Percentiles rank a stretch among this genome's conserved stretches.
Evolutionary conservation across 1,140 invertebrate species (phyloP).

Genomic region (Campodea augens): DNA sequence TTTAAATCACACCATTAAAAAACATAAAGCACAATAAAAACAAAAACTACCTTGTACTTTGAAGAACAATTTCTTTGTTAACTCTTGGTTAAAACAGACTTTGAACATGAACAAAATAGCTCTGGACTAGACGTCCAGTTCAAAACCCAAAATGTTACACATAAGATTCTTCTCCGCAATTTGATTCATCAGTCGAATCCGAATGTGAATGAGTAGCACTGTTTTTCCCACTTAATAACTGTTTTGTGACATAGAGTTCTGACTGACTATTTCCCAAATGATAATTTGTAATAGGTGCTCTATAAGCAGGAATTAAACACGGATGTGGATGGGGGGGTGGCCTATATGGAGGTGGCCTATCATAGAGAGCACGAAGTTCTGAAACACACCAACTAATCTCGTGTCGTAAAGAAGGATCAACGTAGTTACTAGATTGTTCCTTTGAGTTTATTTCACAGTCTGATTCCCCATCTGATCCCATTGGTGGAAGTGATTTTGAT

Average conservation of each 20-base stretch:
- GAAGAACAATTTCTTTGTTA: no score
- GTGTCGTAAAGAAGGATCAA: constrained; percentile 13
- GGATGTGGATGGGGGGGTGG: constrained; percentile 17
- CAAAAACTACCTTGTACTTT: no score
- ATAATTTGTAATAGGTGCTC: constrained; percentile 18
- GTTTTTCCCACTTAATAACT: not conserved
- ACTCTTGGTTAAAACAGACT: no score
- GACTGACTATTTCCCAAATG: constrained; percentile 16
- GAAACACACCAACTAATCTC: constrained; percentile 27
- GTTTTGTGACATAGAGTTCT: constrained; percentile 5
- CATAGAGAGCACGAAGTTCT: constrained; percentile 22
- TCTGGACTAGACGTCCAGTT: no score
- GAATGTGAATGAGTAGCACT: constrained; percentile 12
- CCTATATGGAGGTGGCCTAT: constrained; percentile 18
- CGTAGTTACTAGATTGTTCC: no score
- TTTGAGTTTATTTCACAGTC: constrained; percentile 11
- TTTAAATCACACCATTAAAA: no score
- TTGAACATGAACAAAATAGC: no score
- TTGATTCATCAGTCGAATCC: constrained; percentile 15
- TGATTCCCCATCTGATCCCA: constrained; percentile 6
- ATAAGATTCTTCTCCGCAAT: constrained; percentile 20
- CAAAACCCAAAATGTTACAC: no score
- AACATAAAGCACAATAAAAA: no score
- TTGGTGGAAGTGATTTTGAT: constrained; percentile 15
- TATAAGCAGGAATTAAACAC: constrained; percentile 12